Base-by-base conservation (phyloP, 37 sponge, comb jelly and placozoan species). In the Halisarca cf. caerulea region DNA sequence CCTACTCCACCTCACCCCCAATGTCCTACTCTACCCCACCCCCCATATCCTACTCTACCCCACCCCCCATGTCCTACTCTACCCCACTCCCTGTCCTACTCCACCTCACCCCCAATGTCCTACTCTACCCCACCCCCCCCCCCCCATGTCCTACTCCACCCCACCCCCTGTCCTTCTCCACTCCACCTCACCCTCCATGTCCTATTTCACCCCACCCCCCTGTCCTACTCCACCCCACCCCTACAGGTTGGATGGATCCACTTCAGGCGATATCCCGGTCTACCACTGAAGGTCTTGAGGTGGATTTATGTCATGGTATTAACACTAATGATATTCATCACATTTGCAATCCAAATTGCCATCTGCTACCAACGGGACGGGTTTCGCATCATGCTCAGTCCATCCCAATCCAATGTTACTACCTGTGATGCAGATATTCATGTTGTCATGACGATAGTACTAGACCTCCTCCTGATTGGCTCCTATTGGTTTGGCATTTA, bases 401-500 rank as follows among this genome's bases (percentile, higher is more conserved):
- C 24, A n/a, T 14, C 2, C 2, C 17, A 24, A 33, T 2, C 1
- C 23, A 43, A 37, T 25, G 41, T 44, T 44, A 74, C 42, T 3
- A 2, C 1, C 3, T 74, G 77, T 24, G 21, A 40, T 2, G 77
- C 42, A 24, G 37, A 70, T 7, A n/a, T 72, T 0, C 80, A 87
- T 39, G 25, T 91, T 42, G 53, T 84, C 66, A 91, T 80, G 44
- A n/a, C 54, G 28, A 58, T 85, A 27, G 41, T 91, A 18, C 79
- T 69, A 0, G 91, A 84, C 66, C 20, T 84, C 21, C 78, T 91
- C 27, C 85, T 91, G 32, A 34, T 87, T 14, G 51, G 53, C 61
- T 80, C 91, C 57, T 91, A 91, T 45, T 38, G 66, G 43, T 91
- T 87, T 81, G 91, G 91, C 2, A 27, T 91, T 37, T 84, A 87